A percentile compares a stretch with the other conserved stretches of the same genome.
Conservation (phyloP, 2,888 invertebrate species). For the Priapulus caudatus region DNA sequence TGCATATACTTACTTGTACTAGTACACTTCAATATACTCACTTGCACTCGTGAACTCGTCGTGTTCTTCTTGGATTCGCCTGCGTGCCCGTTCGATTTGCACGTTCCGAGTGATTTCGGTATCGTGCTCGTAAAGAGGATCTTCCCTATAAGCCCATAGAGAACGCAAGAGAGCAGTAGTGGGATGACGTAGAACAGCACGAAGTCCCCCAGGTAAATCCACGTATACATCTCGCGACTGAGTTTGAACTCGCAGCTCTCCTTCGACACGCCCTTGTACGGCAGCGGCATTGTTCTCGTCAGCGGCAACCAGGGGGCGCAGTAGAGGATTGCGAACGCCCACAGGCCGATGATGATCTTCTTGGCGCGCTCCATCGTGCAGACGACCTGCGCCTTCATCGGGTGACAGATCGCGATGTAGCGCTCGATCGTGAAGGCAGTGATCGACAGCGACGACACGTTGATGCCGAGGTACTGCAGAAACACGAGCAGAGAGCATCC, state of each 20-base stretch:
- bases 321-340: slow-evolving; percentile 48
- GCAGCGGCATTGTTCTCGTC: slow-evolving; percentile 38
- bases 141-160: slow-evolving; percentile 48
- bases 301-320: slow-evolving; percentile 49
- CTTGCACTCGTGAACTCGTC: not conserved
- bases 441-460: slow-evolving; percentile 48
- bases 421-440: slow-evolving; percentile 53
- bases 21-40: too few relatives aligned
- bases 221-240: slow-evolving; percentile 40
- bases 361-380: slow-evolving; percentile 49
- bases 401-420: slow-evolving; percentile 52
- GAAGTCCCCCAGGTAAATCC: slow-evolving; percentile 47
- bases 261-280: slow-evolving; percentile 31
- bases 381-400: slow-evolving; percentile 40
- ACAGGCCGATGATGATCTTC: slow-evolving; percentile 46
- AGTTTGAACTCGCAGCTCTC: slow-evolving; percentile 40
- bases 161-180: slow-evolving; percentile 45
- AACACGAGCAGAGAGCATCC: slow-evolving; percentile 45
- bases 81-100: not conserved
- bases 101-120: not conserved
- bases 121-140: slow-evolving; percentile 34
- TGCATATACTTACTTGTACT: too few relatives aligned
- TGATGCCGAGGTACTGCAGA: slow-evolving; percentile 48
- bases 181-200: slow-evolving; percentile 49
- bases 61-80: not conserved